Evolutionary conservation across 2,888 invertebrate species (phyloP).

Genomic region (Peribatodes rhomboidaria): DNA sequence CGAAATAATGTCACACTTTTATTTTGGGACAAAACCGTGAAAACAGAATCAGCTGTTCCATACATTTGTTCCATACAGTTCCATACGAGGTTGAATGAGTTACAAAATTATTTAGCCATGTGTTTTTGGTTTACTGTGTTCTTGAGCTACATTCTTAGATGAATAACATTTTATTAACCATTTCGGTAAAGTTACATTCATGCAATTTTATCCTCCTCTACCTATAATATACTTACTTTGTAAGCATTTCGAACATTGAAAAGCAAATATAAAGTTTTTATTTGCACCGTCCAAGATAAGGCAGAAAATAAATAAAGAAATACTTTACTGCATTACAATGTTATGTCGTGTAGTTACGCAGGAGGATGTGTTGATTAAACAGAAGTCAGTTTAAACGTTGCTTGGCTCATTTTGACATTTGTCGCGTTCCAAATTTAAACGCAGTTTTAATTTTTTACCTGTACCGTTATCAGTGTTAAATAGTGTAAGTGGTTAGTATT

Average conservation of each 20-base stretch:
- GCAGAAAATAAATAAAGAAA: constrained; percentile 25
- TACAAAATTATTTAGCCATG: too few species aligned
- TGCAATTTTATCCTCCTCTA: too few species aligned
- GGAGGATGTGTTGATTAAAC: constrained; percentile 58
- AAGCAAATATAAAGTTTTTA: not conserved
- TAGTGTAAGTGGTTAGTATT: constrained; percentile 1
- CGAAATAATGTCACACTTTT: too few species aligned
- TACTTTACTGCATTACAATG: constrained; percentile 58
- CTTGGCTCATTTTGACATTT: constrained; percentile 55
- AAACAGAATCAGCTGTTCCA: too few species aligned
- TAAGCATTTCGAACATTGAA: not conserved
- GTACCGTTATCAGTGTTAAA: too few species aligned
- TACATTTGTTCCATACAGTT: too few species aligned
- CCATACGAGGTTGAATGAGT: too few species aligned
- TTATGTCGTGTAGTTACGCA: constrained; percentile 49
- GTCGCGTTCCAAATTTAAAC: constrained; percentile 47
- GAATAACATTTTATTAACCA: too few species aligned
- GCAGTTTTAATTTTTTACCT: not conserved
- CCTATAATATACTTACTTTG: not conserved
- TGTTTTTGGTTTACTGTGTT: too few species aligned
- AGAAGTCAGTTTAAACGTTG: constrained; percentile 51
- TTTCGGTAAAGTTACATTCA: too few species aligned
- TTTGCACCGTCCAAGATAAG: constrained; percentile 4
- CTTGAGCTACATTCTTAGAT: too few species aligned
- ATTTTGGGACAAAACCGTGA: too few species aligned